Base-by-base conservation (phyloP, 2,888 invertebrate species). In the Ormyrus labotus region DNA sequence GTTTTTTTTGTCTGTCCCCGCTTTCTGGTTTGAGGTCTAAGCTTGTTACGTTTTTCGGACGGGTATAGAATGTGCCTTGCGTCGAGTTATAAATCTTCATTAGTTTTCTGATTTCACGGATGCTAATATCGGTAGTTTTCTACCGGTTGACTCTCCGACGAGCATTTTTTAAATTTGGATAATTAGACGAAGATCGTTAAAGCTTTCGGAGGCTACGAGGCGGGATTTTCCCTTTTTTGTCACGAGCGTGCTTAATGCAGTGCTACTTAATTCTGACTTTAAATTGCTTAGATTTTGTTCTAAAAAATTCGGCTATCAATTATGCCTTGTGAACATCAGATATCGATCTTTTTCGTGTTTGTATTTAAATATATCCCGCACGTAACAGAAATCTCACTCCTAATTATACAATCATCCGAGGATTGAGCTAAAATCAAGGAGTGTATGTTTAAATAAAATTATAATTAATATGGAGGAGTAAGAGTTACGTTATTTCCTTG, bases 11-110 rank as follows among this genome's bases (percentile, higher is more conserved):
- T 50, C n/a, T 34, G 7, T 34, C 9, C 64, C 34, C 34, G 34
- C 34, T 34, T 34, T 34, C 34, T 34, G 34, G 34, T 34, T 34
- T 34, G 34, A 34, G 34, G 34, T 34, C 34, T 34, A 8, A 50
- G 47, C 10, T 50, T 51, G 9, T 8, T 57, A 57, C 51, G 48
- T 65, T 67, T 64, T 34, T 10, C 2, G 11, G 51, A 6, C 7
- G 5, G 10, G 9, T 19, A 74, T n/a, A n/a, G 64, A 47, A 58
- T 34, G 13, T 67, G 57, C 10, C 65, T 65, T 34, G 45, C 57
- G 65, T 65, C 57, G 45, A 51, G 65, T 58, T 78, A 71, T 78
- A 78, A 78, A 78, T 78, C 65, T 69, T 78, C 71, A 71, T 78
- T 78, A 78, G 45, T 65, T 60, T 55, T 64, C 50, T 48, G 47